phyloP scores from a whole-genome alignment of 2,113 vertebrate genomes.

The Dinomys branickii region DNA sequence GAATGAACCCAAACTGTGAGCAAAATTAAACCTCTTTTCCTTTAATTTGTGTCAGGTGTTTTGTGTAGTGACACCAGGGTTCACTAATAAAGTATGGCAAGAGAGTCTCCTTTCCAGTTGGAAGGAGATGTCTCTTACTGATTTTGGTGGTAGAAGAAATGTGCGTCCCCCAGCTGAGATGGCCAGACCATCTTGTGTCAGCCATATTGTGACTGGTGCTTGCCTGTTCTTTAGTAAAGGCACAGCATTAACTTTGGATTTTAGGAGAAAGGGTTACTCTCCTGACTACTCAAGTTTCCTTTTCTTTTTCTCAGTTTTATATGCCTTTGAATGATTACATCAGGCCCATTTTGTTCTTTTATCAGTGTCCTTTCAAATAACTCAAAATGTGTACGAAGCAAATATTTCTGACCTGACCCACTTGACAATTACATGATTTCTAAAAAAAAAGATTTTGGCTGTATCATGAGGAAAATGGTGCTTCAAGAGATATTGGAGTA shows the following conservation, averaged over 20 bases:
- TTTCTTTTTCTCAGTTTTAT: neutral
- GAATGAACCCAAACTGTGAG: neutral
- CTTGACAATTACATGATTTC: neutral
- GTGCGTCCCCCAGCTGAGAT: fast-evolving
- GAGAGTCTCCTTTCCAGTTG: neutral
- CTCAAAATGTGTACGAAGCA: neutral
- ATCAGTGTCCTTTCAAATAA: neutral
- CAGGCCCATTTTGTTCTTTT: neutral
- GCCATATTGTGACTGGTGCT: too few species aligned
- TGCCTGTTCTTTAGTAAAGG: too few species aligned
- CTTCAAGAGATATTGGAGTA: neutral
- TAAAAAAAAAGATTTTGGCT: neutral
- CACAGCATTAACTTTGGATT: too few species aligned
- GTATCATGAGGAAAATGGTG: neutral
- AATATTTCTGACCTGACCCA: neutral
- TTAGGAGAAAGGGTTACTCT: neutral
- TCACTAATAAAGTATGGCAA: neutral
- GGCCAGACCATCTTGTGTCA: too few species aligned
- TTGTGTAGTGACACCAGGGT: too few species aligned
- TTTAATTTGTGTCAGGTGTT: neutral
- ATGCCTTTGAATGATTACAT: neutral
- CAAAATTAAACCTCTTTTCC: neutral
- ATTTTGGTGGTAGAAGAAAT: neutral
- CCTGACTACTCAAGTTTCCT: neutral
- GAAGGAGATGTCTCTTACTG: neutral